A percentile compares a stretch with the other conserved stretches of the same genome.
phyloP scores from a whole-genome alignment of 2,113 vertebrate genomes.

The Thryonomys swinderianus region DNA sequence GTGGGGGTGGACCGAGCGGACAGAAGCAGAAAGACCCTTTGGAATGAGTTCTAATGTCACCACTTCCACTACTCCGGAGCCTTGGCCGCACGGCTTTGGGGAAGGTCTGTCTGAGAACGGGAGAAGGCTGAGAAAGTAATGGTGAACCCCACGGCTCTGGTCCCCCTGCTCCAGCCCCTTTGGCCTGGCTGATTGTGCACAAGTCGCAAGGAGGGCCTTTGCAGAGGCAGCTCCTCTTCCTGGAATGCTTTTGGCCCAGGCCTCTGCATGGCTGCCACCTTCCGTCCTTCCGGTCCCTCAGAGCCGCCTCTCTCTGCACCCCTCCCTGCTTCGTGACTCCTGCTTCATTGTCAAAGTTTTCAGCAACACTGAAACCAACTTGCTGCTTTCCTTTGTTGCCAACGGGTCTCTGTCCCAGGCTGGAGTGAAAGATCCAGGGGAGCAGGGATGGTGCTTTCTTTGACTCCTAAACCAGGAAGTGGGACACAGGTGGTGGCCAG shows the following conservation, averaged over 20 bases:
- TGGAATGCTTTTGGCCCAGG: not conserved
- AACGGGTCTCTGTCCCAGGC: not conserved
- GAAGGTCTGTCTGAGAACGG: not conserved
- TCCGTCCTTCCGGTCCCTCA: not conserved
- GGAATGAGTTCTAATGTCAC: not conserved
- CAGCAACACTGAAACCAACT: not conserved
- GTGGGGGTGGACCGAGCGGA: not conserved
- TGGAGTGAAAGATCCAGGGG: too few relatives aligned
- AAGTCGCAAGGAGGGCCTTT: not conserved
- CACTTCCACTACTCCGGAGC: rapidly evolving
- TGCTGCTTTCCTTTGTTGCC: not conserved
- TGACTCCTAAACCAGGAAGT: not conserved
- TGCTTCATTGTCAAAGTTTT: not conserved
- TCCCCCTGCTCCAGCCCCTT: rapidly evolving
- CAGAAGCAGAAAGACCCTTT: not conserved
- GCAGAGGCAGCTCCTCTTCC: not conserved
- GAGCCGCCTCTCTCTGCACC: not conserved
- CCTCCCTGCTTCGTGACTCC: not conserved
- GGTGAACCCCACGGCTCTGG: too few relatives aligned
- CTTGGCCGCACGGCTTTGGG: not conserved
- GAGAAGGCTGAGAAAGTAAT: not conserved
- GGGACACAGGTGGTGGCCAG: not conserved
- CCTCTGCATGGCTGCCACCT: not conserved
- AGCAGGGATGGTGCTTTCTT: not conserved
- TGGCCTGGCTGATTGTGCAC: not conserved